Base-by-base conservation (phyloP, 1,140 invertebrate genomes). In the Sitophilus oryzae region DNA sequence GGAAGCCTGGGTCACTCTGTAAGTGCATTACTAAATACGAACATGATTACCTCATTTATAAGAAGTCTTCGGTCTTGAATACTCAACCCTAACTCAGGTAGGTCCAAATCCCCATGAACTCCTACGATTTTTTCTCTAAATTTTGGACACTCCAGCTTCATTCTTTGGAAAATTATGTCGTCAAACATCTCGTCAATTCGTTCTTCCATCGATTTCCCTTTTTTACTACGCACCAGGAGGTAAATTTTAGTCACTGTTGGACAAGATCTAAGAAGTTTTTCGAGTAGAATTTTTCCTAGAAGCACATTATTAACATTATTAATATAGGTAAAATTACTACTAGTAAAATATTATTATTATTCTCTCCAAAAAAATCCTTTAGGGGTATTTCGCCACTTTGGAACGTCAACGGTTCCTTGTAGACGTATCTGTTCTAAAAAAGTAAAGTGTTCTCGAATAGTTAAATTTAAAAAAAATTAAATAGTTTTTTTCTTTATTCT, bases 241-340 rank as follows among this genome's bases (percentile, higher is more conserved):
- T 87, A 93, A 58, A 94, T 80, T 21, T 76, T 81, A 30, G 80
- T 79, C 21, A 93, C 61, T 52, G 85, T 81, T 9, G 79, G 77
- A 70, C 89, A 93, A 19, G 82, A 82, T 48, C 89, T 76, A 16
- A 93, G 71, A 40, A 93, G 68, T 71, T 93, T 93, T 73, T 92
- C 89, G 25, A 93, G 82, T 20, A 92, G 73, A 16, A 85, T 76
- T 71, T 85, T 84, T 10, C 84, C 84, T 52, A 84, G 73, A 44
- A 58, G 34, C 14, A 23, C 10, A 22, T n/a, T 20, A 11, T 1
- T 48, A 10, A 14, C 10, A n/a, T 4, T 30, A 1, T 6, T 3
- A 9, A 14, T 3, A n/a, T 46, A 46, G 21, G 18, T 14, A 14
- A 11, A 16, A 8, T n/a, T 5, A 8, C 4, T n/a, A n/a, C n/a